Percentiles rank a stretch among this genome's conserved stretches.
These are phyloP conservation scores for Scaeva pyrastri DNA, from an alignment of 2,888 invertebrate genomes.

Conservation along the genomic window DNA sequence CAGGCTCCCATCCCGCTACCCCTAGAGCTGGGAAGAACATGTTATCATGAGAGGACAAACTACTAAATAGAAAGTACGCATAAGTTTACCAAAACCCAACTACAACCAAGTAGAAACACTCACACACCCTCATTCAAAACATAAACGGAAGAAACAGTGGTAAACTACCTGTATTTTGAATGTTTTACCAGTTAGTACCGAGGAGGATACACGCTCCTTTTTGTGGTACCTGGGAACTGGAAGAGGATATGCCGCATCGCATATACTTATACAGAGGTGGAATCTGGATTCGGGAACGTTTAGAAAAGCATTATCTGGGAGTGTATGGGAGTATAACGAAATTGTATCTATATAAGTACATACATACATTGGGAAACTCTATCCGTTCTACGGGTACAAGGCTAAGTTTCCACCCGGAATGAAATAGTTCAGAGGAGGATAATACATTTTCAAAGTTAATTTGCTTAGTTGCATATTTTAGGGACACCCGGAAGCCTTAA, in stretches of 20 bases:
- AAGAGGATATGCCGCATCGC: background rate
- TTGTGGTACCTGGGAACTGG: background rate
- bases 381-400: conserved; percentile 48
- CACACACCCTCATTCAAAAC: conserved; percentile 15
- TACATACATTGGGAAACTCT: conserved; percentile 12
- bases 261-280: background rate
- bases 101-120: background rate
- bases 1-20: background rate
- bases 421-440: conserved; percentile 45
- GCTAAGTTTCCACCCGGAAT: conserved; percentile 24
- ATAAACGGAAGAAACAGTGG: conserved; percentile 48
- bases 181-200: conserved; percentile 52
- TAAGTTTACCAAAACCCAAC: conserved; percentile 45
- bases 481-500: conserved; percentile 64
- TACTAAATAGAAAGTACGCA: conserved; percentile 65
- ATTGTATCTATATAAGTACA: too few relatives aligned
- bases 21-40: conserved; percentile 6
- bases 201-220: conserved; percentile 9
- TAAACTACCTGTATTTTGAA: conserved; percentile 64
- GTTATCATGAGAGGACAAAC: conserved; percentile 56
- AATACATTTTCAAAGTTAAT: conserved; percentile 72
- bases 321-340: background rate
- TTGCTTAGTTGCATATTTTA: conserved; percentile 72
- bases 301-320: background rate
- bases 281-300: conserved; percentile 17